Evolutionary conservation across 2,113 vertebrate genomes (phyloP), one percentile per base, ranked within the genome.

Genomic region (Caranx ignobilis): DNA sequence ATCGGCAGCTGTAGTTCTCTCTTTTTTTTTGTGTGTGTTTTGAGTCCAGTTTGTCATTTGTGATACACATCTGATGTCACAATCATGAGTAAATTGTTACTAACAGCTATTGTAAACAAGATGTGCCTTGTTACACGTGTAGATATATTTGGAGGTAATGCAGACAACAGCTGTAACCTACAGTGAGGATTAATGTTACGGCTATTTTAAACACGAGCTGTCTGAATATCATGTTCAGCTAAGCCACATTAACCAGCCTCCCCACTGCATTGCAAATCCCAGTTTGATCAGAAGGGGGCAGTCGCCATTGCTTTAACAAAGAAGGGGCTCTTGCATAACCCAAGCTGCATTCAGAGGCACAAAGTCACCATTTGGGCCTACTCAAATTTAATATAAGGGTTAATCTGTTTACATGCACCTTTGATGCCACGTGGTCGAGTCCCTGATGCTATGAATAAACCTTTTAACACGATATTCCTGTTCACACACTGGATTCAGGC

Each of bases 331-430:
- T 78, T 79, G 74, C 61, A 34, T 77, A 79, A 86, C 21, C 70
- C n/a, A 3, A 5, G 12, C 54, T 37, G 32, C 11, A 39, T 57
- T 79, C 63, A 71, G 19, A 64, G 39, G 47, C 60, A 68, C 45
- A 60, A 48, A 83, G 63, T 61, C 69, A 65, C 48, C 5, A 31
- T 45, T 18, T 65, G 80, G 67, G 55, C 35, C 1, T 0, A 2
- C 50, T 48, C 34, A 43, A 45, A 47, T 39, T 87, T 10, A 64
- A 47, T 15, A 76, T 63, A 21, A 66, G 59, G 10, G 47, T 62
- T 81, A 72, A 84, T 77, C 81, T 83, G 71, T 88, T 81, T 67
- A 81, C 54, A 34, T 60, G 62, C 67, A 79, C 34, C 80, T 87
- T 83, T 80, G 11, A 60, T 16, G 2, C n/a, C 41, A 74, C 10